Base-by-base conservation (phyloP, 2,113 vertebrate genomes). In the Talpa occidentalis region DNA sequence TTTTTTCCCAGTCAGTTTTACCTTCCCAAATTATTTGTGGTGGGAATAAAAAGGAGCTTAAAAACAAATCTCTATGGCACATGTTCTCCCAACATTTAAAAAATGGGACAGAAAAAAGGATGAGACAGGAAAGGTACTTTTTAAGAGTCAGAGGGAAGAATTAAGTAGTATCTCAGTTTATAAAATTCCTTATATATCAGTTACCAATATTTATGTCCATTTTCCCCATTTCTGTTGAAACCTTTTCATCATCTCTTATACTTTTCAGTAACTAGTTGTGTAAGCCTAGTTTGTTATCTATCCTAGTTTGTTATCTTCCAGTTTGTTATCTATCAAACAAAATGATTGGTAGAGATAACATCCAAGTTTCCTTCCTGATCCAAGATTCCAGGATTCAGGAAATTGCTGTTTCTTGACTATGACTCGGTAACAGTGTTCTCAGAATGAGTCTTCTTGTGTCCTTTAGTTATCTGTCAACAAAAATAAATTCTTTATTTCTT, bases 401-500 rank as follows among this genome's bases (percentile, higher is more conserved):
- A 54, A 67, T 47, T 70, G 35, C 32, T 70, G 64, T 28, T 62
- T 88, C 11, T 87, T 88, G 67, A 24, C 9, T 62, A 0, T 67
- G 47, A 21, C 40, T 66, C 26, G 70, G 1, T 37, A 79, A 42
- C 67, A 67, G 47, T 81, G 37, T 56, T 64, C 54, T 69, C 28
- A 78, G 42, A 77, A 42, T 32, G 40, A 80, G 28, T 94, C 47
- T 72, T 86, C 80, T n/a, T 54, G 76, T 59, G 74, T 84, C 30
- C 40, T 42, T 84, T 70, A 44, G 69, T 90, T 90, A 44, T 83
- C 76, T 87, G 80, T 92, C 62, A 67, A 73, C 28, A 93, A 67
- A 93, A 88, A 22, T 80, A 84, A 47, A 30, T 66, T 59, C 42
- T 88, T 83, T 90, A 47, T 91, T 91, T 78, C 28, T 60, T n/a